A percentile compares a stretch with the other conserved stretches of the same genome.
These are phyloP conservation scores for Agonopterix subpropinquella DNA, from an alignment of 2,888 invertebrate genomes.

Conservation along the genomic window DNA sequence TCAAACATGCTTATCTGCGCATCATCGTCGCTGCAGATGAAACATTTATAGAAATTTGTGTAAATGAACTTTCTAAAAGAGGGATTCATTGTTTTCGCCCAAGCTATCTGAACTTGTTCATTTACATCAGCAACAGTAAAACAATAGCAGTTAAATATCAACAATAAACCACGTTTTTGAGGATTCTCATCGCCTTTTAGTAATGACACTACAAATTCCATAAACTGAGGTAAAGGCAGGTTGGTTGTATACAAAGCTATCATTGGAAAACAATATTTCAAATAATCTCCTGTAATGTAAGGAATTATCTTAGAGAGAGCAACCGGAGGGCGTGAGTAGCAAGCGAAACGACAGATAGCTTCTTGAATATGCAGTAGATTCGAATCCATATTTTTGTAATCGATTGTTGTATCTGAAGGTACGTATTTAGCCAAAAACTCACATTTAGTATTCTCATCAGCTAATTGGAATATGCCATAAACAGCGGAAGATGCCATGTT, in stretches of 20 bases:
- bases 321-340: conserved; percentile 30
- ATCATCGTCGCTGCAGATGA: conserved; percentile 14
- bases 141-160: conserved; percentile 26
- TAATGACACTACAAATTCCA: conserved; percentile 15
- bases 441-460: conserved; percentile 21
- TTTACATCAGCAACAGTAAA: conserved; percentile 23
- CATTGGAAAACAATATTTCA: conserved; percentile 29
- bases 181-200: conserved; percentile 31
- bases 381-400: conserved; percentile 22
- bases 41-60: conserved; percentile 22
- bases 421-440: conserved; percentile 32
- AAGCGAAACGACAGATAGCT: conserved; percentile 30
- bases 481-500: conserved; percentile 16
- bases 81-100: conserved; percentile 34
- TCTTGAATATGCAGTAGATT: conserved; percentile 25
- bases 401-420: conserved; percentile 32
- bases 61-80: conserved; percentile 31
- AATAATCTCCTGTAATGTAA: conserved; percentile 36
- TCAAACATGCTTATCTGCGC: conserved; percentile 27
- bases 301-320: conserved; percentile 20
- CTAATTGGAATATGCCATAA: conserved; percentile 33
- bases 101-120: conserved; percentile 20
- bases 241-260: conserved; percentile 26
- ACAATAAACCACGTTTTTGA: conserved; percentile 35
- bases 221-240: conserved; percentile 27